Evolutionary conservation across 2,888 invertebrate genomes (phyloP), one percentile per base, ranked within the genome.

Genomic region (Thecophora atra): DNA sequence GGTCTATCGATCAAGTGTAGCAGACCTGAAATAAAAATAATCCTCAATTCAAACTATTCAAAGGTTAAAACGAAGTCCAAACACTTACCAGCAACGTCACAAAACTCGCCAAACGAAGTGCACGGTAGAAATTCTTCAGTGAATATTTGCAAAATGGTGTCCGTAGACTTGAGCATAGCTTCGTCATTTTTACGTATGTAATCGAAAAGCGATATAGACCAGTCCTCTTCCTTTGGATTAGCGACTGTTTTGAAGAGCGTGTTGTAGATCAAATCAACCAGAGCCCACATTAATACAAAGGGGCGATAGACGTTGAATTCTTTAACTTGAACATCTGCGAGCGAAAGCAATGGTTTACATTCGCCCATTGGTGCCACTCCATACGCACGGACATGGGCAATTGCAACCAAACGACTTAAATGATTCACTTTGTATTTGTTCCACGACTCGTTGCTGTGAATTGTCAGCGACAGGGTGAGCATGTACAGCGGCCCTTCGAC

Each of bases 111-210:
- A 86, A 98, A 94, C 19, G 95, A 94, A 75, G 95, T 91, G 88
- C 97, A 96, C 13, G 96, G 95, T 79, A 97, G 88, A 81, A 96
- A 89, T 86, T 98, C 97, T 80, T 97, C 95, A 56, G 95, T 94
- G 79, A 97, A 94, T 0, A 91, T 89, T 30, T 91, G 89, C 76
- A 98, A 90, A 73, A 98, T 90, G 75, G 91, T 91, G 84, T 97
- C 96, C 15, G 96, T 95, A 17, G 93, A 91, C 85, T 98, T 97
- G 26, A 96, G 88, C 88, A 98, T 90, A 6, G 91, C 90, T 84
- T 96, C 96, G 88, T 99, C 98, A 87, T 96, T 97, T 85, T 96
- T 93, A 2, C 98, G 92, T 81, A 98, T 95, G 85, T 94, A 97
- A 85, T 97, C 97, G 24, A 97, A 97, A 71, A 98, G 88, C 74